These are phyloP conservation scores for Propithecus deckenii DNA, from an alignment of 2,797 vertebrate genomes.

Conservation along the genomic window DNA sequence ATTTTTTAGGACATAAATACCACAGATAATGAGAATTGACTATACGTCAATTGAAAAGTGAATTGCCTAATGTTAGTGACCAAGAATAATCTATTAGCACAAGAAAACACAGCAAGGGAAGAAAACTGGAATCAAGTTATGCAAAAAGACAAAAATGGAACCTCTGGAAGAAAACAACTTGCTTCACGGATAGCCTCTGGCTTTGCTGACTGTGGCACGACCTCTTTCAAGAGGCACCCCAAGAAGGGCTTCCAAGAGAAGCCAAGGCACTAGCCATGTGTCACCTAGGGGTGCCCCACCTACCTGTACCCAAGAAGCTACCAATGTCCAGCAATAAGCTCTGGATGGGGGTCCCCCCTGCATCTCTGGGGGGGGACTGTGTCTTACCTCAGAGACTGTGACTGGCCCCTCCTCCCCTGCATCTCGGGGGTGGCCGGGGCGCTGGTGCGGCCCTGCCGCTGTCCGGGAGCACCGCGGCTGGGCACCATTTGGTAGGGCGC, in stretches of 20 bases:
- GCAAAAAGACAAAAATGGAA: background rate
- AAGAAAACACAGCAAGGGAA: background rate
- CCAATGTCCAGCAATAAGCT: accelerated
- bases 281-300: background rate
- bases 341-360: too few relatives aligned
- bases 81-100: background rate
- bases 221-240: background rate
- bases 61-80: background rate
- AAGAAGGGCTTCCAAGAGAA: background rate
- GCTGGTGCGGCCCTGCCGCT: conserved; percentile 85
- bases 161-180: background rate
- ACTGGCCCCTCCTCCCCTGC: conserved; percentile 87
- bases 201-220: background rate
- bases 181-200: background rate
- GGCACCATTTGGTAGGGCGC: conserved; percentile 79
- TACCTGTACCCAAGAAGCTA: background rate
- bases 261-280: background rate
- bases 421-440: conserved; percentile 90
- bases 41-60: background rate
- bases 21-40: background rate
- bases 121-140: background rate
- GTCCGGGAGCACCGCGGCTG: conserved; percentile 81
- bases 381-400: conserved; percentile 90
- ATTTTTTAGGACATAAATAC: background rate
- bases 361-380: too few relatives aligned